Evolutionary conservation across 2,888 invertebrate genomes (phyloP).

Genomic region (Agrenia bidenticulata): DNA sequence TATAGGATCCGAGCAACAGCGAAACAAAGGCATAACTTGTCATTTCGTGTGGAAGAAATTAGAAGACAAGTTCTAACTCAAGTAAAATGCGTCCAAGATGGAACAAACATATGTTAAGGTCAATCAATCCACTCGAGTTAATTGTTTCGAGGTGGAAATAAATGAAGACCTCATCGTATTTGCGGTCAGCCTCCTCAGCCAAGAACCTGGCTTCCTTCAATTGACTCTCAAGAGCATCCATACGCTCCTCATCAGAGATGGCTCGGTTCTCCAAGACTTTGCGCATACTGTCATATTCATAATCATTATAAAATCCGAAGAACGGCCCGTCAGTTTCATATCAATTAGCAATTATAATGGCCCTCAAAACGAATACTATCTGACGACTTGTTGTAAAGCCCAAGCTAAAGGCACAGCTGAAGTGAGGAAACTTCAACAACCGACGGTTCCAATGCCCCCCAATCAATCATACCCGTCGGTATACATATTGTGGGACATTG

Average conservation of each 20-base stretch:
- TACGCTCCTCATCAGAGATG: constrained; percentile 65
- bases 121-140: constrained; percentile 35
- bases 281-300: constrained; percentile 60
- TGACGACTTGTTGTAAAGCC: constrained; percentile 1
- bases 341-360: no score
- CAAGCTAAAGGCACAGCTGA: constrained; percentile 5
- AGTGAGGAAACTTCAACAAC: background rate
- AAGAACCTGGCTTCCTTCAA: constrained; percentile 64
- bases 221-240: constrained; percentile 62
- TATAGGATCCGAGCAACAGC: no score
- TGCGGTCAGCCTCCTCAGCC: constrained; percentile 64
- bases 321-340: no score
- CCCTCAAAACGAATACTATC: no score
- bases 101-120: constrained; percentile 19
- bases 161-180: constrained; percentile 60
- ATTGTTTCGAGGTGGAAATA: constrained; percentile 37
- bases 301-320: background rate
- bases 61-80: no score
- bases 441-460: no score
- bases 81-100: background rate
- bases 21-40: no score
- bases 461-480: no score
- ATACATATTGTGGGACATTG: no score
- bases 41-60: no score
- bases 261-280: constrained; percentile 68